Evolutionary conservation across 2,888 invertebrate genomes (phyloP).

Genomic region (Trisateles emortualis): DNA sequence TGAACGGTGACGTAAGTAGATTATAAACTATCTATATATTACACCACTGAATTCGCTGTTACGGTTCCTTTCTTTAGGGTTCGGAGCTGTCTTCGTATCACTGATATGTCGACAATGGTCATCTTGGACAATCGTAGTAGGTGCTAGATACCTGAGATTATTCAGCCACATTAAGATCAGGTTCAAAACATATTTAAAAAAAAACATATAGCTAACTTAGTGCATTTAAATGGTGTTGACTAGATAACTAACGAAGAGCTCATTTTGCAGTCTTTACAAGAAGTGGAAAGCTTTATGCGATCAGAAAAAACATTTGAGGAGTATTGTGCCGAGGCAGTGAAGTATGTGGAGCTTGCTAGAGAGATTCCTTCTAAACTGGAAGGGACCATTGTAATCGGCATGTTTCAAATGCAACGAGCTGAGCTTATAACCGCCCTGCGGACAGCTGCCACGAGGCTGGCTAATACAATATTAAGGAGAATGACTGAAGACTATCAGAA

Average conservation of each 20-base stretch:
- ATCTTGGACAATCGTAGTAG: too few relatives aligned
- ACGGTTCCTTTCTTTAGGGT: too few relatives aligned
- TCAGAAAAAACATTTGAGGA: conserved; percentile 88
- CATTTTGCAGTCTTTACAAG: conserved; percentile 1
- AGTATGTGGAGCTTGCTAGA: conserved; percentile 88
- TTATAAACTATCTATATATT: too few relatives aligned
- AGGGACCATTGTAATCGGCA: conserved; percentile 91
- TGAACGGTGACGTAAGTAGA: conserved; percentile 89
- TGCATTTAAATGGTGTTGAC: too few relatives aligned
- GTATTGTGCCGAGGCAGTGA: conserved; percentile 87
- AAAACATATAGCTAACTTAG: too few relatives aligned
- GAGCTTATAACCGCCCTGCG: conserved; percentile 92
- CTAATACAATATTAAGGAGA: conserved; percentile 89
- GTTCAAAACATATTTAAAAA: too few relatives aligned
- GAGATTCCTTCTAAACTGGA: conserved; percentile 88
- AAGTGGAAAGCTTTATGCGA: conserved; percentile 89
- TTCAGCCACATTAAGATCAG: too few relatives aligned
- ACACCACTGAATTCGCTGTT: too few relatives aligned
- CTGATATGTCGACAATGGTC: too few relatives aligned
- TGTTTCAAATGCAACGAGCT: conserved; percentile 94
- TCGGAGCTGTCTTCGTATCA: too few relatives aligned
- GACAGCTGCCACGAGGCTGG: conserved; percentile 89
- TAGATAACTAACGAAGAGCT: too few relatives aligned
- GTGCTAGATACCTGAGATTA: too few relatives aligned
- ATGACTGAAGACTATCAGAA: conserved; percentile 94